These are phyloP conservation scores for Turnix velox DNA, from an alignment of 2,113 vertebrate species.

Conservation along the genomic window DNA sequence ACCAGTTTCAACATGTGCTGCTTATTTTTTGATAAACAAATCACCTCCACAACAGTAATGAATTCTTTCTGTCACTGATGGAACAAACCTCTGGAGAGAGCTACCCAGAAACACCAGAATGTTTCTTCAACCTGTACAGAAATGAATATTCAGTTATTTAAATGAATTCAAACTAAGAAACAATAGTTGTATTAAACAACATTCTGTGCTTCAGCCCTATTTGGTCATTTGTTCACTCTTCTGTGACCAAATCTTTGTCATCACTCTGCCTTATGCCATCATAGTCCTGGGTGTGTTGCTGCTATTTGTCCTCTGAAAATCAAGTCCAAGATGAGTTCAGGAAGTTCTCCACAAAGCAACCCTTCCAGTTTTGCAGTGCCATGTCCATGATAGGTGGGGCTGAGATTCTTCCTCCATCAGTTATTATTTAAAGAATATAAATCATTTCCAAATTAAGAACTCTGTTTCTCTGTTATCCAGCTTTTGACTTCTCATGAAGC, in stretches of 20 bases:
- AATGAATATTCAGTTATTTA: not conserved
- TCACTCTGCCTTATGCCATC: not conserved
- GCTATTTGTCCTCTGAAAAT: not conserved
- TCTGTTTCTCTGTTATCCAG: not conserved
- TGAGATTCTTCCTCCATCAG: not conserved
- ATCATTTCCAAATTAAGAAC: not conserved
- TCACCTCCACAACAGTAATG: not conserved
- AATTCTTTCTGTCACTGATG: not conserved
- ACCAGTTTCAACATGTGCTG: not conserved
- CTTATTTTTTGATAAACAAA: not conserved
- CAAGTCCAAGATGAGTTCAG: not conserved
- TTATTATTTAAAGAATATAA: not conserved
- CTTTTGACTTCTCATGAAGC: not conserved
- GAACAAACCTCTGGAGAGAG: not conserved
- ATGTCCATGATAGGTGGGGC: not conserved
- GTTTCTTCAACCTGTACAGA: not conserved
- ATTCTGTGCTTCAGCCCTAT: not conserved
- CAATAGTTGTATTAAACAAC: not conserved
- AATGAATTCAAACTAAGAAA: not conserved
- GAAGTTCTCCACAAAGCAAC: not conserved
- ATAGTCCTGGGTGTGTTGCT: not conserved
- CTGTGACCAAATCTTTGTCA: not conserved
- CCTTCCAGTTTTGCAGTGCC: not conserved
- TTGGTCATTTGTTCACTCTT: not conserved
- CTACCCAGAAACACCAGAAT: not conserved